phyloP scores from a whole-genome alignment of 2,113 vertebrate species.

The Coturnix japonica region DNA sequence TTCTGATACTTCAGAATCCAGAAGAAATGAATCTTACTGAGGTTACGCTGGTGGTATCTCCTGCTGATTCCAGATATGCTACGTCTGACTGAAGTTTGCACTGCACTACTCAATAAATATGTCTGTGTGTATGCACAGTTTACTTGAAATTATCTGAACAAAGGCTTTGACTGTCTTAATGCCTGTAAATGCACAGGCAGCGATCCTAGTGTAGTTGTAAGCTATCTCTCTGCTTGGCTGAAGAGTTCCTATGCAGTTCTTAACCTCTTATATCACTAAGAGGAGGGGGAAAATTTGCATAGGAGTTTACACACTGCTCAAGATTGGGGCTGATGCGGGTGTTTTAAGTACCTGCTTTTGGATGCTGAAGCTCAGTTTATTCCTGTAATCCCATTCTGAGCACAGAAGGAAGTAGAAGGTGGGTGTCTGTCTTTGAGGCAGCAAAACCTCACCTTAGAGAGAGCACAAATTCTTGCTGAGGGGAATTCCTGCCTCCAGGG shows the following conservation, averaged over 20 bases:
- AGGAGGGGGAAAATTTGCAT: not conserved
- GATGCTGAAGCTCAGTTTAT: not conserved
- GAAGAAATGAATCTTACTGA: not conserved
- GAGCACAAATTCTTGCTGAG: not conserved
- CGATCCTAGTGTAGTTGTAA: not conserved
- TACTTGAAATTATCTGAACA: not conserved
- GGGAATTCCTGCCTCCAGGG: not conserved
- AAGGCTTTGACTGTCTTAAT: not conserved
- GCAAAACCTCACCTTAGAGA: not conserved
- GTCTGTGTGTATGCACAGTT: not conserved
- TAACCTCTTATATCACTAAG: not conserved
- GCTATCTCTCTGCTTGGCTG: accelerated
- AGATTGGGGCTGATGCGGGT: not conserved
- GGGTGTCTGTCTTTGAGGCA: not conserved
- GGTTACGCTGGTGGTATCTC: not conserved
- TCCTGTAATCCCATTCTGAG: not conserved
- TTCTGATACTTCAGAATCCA: not conserved
- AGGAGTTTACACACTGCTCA: not conserved
- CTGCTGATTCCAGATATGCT: not conserved
- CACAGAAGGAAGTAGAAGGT: not conserved
- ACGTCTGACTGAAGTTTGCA: not conserved
- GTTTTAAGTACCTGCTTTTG: not conserved
- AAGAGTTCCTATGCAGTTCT: not conserved
- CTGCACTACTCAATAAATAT: not conserved
- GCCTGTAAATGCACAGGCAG: not conserved